Conservation (phyloP, 2,797 vertebrate genomes). For the Loriculus beryllinus region DNA sequence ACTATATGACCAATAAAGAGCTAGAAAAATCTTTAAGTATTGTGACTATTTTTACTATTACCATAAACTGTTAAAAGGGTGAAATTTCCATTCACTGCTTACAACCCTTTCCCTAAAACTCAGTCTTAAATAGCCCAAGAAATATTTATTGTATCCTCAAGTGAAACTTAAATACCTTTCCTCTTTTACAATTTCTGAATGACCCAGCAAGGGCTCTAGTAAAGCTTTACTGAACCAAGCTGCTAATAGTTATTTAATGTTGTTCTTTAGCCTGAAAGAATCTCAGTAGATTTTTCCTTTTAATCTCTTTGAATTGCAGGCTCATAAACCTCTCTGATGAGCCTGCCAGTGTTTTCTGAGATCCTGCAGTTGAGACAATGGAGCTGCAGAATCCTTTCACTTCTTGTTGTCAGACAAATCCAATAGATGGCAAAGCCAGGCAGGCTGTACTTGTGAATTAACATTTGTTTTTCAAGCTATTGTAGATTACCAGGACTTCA, state of each 20-base stretch:
- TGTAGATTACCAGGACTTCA: constrained; percentile 17
- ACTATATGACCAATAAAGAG: constrained; percentile 20
- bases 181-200: constrained; percentile 76
- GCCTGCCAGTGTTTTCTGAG: constrained; percentile 78
- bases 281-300: constrained; percentile 78
- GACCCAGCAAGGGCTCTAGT: constrained; percentile 77
- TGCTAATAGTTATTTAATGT: constrained; percentile 83
- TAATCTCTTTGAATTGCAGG: constrained; percentile 80
- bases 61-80: constrained; percentile 62
- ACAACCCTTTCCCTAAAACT: constrained; percentile 31
- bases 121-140: constrained; percentile 67
- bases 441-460: constrained; percentile 53
- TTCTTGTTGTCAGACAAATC: constrained; percentile 76
- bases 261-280: constrained; percentile 79
- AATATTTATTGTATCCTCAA: constrained; percentile 79
- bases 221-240: constrained; percentile 77
- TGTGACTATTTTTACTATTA: constrained; percentile 62
- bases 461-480: constrained; percentile 47
- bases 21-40: constrained; percentile 41
- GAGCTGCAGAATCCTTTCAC: constrained; percentile 75
- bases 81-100: constrained; percentile 66
- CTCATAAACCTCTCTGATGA: constrained; percentile 80
- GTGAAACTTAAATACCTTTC: constrained; percentile 75
- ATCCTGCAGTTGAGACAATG: constrained; percentile 76
- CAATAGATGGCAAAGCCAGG: constrained; percentile 67